Evolutionary conservation across 2,888 invertebrate genomes (phyloP).

Genomic region (Pseudococcus jackbeardsleyi): DNA sequence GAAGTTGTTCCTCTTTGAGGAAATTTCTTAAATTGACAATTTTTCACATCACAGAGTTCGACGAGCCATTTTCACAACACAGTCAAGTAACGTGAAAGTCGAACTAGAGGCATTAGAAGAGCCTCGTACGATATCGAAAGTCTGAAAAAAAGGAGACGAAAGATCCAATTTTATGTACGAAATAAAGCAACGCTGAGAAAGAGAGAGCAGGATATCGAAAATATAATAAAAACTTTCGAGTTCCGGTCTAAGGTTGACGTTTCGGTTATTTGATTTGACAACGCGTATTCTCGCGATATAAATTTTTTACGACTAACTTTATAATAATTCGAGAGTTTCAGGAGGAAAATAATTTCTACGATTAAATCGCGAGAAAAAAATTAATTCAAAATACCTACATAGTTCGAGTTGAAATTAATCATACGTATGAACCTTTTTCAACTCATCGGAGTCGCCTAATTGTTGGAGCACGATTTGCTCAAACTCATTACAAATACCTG

Average conservation of each 20-base stretch:
- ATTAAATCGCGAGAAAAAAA: neutral
- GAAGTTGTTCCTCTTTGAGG: conserved; percentile 11
- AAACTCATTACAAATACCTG: neutral
- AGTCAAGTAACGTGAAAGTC: neutral
- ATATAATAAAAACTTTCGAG: conserved; percentile 33
- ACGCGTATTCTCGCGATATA: neutral
- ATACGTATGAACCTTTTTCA: neutral
- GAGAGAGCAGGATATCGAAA: conserved; percentile 17
- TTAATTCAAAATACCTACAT: neutral
- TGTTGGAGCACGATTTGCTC: neutral
- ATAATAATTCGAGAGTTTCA: neutral
- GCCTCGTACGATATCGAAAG: neutral
- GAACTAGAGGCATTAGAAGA: conserved; percentile 15
- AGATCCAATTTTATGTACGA: neutral
- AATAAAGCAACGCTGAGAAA: neutral
- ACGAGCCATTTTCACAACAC: neutral
- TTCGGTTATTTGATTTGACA: conserved; percentile 34
- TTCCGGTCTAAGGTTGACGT: conserved; percentile 17
- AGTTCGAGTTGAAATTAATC: conserved; percentile 2
- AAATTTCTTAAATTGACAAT: conserved; percentile 36
- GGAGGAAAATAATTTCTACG: neutral
- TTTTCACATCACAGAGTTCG: conserved; percentile 25
- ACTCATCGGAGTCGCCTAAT: neutral
- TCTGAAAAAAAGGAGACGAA: neutral
- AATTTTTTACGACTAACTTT: neutral